Evolutionary conservation across 1,140 invertebrate genomes (phyloP).

Genomic region (Trichogramma pretiosum): DNA sequence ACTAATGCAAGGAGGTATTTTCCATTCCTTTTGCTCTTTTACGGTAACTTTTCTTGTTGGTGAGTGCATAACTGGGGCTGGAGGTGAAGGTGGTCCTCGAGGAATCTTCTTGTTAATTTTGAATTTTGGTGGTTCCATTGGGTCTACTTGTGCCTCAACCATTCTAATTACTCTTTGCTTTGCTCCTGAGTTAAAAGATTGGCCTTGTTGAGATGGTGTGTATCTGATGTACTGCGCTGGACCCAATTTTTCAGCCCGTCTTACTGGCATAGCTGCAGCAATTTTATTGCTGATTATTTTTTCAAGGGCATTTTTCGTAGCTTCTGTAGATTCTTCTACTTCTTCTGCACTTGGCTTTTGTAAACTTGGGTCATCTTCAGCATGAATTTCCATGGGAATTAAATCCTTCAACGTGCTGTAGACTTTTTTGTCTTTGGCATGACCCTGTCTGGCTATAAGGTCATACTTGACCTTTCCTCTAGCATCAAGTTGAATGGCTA

Average conservation of each 20-base stretch:
- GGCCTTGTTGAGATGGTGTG: conserved; percentile 93
- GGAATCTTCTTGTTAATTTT: conserved; percentile 95
- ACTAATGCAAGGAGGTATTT: conserved; percentile 98
- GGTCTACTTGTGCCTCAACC: conserved; percentile 93
- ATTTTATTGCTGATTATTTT: conserved; percentile 84
- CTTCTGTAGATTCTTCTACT: conserved; percentile 78
- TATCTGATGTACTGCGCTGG: conserved; percentile 96
- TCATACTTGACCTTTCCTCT: conserved; percentile 96
- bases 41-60: conserved; percentile 95
- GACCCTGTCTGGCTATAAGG: conserved; percentile 87
- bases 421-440: conserved; percentile 93
- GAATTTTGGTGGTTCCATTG: conserved; percentile 97
- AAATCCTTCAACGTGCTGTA: conserved; percentile 93
- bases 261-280: conserved; percentile 86
- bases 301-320: conserved; percentile 72
- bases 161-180: conserved; percentile 96
- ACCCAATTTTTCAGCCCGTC: conserved; percentile 79
- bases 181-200: conserved; percentile 91
- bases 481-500: conserved; percentile 89
- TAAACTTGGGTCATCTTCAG: conserved; percentile 82
- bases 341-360: conserved; percentile 80
- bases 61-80: conserved; percentile 93
- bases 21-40: conserved; percentile 99
- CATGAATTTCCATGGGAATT: conserved; percentile 83
- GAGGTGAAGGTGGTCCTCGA: conserved; percentile 93